Conservation (phyloP, 2,113 vertebrate genomes). For the Spea bombifrons region DNA sequence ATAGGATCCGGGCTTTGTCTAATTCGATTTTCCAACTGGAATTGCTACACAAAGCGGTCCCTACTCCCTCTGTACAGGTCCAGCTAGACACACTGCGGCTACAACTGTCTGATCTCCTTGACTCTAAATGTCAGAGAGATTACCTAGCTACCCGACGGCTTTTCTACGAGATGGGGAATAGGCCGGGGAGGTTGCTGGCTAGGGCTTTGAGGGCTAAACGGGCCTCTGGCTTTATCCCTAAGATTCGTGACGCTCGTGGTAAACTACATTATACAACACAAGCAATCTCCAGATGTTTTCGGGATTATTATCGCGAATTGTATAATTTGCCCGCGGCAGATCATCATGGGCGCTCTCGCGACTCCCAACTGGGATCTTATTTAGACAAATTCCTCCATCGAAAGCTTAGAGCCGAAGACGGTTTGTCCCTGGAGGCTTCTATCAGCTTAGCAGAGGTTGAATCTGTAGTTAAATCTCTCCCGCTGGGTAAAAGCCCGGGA, state of each 20-base stretch:
- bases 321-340: neutral
- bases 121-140: neutral
- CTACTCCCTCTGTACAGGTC: neutral
- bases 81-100: neutral
- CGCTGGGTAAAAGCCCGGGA: no score
- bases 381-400: neutral
- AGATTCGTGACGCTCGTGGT: neutral
- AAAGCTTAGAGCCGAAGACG: neutral
- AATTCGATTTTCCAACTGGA: no score
- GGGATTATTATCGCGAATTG: neutral
- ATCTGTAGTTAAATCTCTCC: no score
- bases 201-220: neutral
- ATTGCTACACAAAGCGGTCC: no score
- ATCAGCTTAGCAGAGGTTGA: no score
- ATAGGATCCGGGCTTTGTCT: no score
- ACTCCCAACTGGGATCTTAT: neutral
- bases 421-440: no score
- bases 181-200: neutral
- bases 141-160: neutral
- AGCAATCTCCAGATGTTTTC: neutral
- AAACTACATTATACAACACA: neutral
- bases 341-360: no score
- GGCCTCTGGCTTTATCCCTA: neutral
- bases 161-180: neutral
- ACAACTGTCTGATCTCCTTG: neutral